Base-by-base conservation (phyloP, 2,797 vertebrate genomes). In the Sebastes oblongus region DNA sequence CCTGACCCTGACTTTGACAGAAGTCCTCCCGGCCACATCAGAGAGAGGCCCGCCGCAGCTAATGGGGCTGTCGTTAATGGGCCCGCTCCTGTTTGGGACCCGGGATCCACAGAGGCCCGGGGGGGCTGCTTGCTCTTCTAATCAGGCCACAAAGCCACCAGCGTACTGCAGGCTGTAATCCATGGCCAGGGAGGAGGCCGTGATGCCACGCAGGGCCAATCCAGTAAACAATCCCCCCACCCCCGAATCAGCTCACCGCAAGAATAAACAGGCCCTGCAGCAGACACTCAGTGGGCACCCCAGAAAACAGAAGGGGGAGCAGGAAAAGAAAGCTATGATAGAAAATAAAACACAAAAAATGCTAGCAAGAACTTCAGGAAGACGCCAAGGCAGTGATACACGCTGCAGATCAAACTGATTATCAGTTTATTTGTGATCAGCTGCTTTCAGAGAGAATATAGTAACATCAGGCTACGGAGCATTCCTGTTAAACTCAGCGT, bases 51-150 rank as follows among this genome's bases (percentile, higher is more conserved):
- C 10, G 80, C 88, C 81, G 52, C 91, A 82, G 88, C 91, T 94
- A 95, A 95, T 94, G 91, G 87, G 78, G 85, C 88, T 78, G 85
- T 89, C 86, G 90, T 92, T 94, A 34, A 94, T 93, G 93, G 88
- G 84, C 83, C 87, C 61, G 89, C 93, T 95, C 89, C 93, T 88
- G 86, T 92, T 92, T 84, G 84, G 77, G 79, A 84, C 84, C 52
- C 27, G 54, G 69, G 87, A 90, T 84, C 81, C 73, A 75, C 71
- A 0, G 77, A 86, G 90, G 83, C 85, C 77, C 76, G 4, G 72
- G 81, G 81, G 81, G 75, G 72, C 82, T 72, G 62, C 86, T 81
- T 81, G 84, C 86, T 81, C 84, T 75, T 91, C 84, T 90, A 93
- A 95, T 95, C 92, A 94, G 82, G 85, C 91, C 91, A 83, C 88